Conservation (phyloP, 2,797 vertebrate species). For the Sebastes taczanowskii region DNA sequence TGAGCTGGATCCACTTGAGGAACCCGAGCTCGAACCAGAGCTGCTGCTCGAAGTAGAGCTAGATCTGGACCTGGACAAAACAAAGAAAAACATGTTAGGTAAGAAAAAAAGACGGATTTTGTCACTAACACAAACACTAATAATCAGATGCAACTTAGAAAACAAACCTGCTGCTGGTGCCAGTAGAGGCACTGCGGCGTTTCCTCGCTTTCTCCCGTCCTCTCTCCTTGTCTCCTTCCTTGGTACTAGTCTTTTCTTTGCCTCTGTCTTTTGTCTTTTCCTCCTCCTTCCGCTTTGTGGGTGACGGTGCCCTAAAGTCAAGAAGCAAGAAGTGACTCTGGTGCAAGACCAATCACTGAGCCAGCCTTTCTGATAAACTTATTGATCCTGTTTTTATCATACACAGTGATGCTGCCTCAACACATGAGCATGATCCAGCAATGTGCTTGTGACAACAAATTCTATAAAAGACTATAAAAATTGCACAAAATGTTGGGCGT, state of each 20-base stretch:
- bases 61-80: constrained; percentile 77
- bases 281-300: constrained; percentile 95
- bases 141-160: background rate
- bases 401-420: background rate
- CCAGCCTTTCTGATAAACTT: no score
- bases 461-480: no score
- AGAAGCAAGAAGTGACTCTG: background rate
- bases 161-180: constrained; percentile 92
- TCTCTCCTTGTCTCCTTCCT: constrained; percentile 94
- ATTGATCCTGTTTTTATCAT: no score
- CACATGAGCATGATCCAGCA: background rate
- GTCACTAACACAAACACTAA: background rate
- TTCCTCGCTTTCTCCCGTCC: constrained; percentile 92
- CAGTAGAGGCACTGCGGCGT: constrained; percentile 93
- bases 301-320: constrained; percentile 91
- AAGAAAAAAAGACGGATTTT: no score
- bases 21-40: constrained; percentile 95
- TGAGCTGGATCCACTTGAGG: constrained; percentile 96
- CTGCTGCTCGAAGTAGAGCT: constrained; percentile 96
- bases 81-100: background rate
- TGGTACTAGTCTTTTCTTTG: constrained; percentile 90
- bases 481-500: fast-evolving
- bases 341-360: no score
- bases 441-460: no score
- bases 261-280: constrained; percentile 92